Evolutionary conservation across 2,797 vertebrate genomes (phyloP).

Genomic region (Sarcoramphus papa): DNA sequence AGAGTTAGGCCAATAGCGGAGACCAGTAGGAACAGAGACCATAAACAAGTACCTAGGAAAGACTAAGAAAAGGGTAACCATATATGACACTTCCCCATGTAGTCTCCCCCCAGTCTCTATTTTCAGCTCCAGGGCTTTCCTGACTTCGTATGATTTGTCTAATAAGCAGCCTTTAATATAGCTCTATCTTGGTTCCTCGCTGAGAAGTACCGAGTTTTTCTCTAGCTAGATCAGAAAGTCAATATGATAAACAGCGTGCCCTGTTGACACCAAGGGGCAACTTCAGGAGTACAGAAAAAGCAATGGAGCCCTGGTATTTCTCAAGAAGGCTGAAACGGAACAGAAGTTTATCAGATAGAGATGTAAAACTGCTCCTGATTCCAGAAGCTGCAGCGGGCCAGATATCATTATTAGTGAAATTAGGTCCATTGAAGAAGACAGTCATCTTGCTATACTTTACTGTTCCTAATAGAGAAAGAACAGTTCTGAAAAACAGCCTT

Average conservation of each 20-base stretch:
- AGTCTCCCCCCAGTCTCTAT: background rate
- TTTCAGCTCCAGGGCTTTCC: slow-evolving; percentile 24
- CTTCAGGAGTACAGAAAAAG: background rate
- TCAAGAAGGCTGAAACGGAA: background rate
- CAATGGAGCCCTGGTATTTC: background rate
- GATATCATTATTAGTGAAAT: background rate
- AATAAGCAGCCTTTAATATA: background rate
- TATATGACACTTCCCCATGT: background rate
- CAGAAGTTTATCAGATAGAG: background rate
- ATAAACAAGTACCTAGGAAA: background rate
- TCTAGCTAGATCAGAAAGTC: background rate
- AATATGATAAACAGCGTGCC: background rate
- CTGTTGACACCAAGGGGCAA: background rate
- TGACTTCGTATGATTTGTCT: background rate
- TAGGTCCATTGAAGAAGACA: background rate
- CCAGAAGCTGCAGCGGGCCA: background rate
- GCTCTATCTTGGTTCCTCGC: background rate
- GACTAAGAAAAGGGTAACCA: background rate
- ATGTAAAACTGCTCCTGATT: background rate
- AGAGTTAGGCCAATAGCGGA: background rate
- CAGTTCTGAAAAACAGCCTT: background rate
- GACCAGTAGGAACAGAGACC: background rate
- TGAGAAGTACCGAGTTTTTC: background rate
- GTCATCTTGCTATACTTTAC: background rate
- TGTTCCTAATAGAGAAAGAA: background rate